Evolutionary conservation across 2,797 vertebrate species (phyloP).

Genomic region (Falco biarmicus): DNA sequence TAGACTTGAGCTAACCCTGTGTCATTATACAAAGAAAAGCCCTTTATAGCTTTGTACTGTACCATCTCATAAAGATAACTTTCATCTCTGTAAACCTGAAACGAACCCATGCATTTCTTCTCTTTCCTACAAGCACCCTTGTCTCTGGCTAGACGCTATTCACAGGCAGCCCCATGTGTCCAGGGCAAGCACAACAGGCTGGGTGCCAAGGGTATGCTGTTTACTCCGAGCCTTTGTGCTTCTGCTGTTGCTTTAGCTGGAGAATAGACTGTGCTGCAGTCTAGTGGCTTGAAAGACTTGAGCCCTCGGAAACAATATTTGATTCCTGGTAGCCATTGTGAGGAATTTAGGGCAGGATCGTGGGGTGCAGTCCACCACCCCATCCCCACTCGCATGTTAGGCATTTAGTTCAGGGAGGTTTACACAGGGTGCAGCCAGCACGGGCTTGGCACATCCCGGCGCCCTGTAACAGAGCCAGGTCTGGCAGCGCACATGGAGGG

Average conservation of each 20-base stretch:
- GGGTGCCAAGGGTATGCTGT: neutral
- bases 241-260: neutral
- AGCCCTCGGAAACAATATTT: neutral
- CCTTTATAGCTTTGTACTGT: neutral
- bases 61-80: neutral
- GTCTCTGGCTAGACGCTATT: neutral
- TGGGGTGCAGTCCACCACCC: neutral
- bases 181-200: neutral
- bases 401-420: neutral
- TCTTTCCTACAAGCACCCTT: neutral
- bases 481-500: neutral
- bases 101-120: neutral
- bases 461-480: neutral
- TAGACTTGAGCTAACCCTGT: neutral
- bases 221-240: neutral
- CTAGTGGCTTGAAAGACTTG: neutral
- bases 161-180: neutral
- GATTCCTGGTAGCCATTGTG: neutral
- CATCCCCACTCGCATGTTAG: accelerated
- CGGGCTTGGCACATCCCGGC: neutral
- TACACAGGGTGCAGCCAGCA: neutral
- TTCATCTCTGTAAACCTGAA: neutral
- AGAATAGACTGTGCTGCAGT: neutral
- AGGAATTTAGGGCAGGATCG: neutral
- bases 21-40: neutral